phyloP scores from a whole-genome alignment of 2,888 invertebrate genomes.

The Dione vanillae region DNA sequence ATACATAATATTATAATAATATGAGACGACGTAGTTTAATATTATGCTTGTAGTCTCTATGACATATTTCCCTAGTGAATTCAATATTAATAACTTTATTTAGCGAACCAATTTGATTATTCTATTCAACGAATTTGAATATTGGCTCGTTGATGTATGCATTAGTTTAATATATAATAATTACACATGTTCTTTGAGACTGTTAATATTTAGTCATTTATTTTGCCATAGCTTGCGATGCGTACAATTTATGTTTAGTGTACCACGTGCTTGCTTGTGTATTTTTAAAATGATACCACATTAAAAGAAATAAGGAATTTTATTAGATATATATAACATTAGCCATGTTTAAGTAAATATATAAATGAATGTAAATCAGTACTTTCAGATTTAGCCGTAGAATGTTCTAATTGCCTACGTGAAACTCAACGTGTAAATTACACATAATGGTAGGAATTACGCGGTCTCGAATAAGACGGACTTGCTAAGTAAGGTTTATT shows the following conservation, averaged over 20 bases:
- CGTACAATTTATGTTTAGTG: too few species aligned
- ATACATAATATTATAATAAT: slow-evolving; percentile 16
- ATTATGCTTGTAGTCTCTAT: background rate
- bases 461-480: slow-evolving; percentile 4
- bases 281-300: too few species aligned
- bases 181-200: background rate
- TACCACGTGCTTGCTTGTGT: too few species aligned
- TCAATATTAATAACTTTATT: background rate
- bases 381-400: slow-evolving; percentile 8
- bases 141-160: background rate
- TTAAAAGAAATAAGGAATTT: background rate
- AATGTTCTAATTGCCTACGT: background rate
- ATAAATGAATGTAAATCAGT: background rate
- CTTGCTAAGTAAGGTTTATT: background rate
- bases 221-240: too few species aligned
- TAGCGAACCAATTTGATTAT: background rate
- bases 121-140: background rate
- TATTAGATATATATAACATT: background rate
- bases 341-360: background rate
- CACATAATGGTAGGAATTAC: slow-evolving; percentile 15
- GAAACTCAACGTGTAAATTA: slow-evolving; percentile 17
- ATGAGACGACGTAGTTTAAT: background rate
- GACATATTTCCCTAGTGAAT: slow-evolving; percentile 1
- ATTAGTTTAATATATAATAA: slow-evolving; percentile 7
- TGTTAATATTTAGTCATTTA: too few species aligned